phyloP scores from a whole-genome alignment of 2,113 vertebrate genomes.

The Tangachromis dhanisi region DNA sequence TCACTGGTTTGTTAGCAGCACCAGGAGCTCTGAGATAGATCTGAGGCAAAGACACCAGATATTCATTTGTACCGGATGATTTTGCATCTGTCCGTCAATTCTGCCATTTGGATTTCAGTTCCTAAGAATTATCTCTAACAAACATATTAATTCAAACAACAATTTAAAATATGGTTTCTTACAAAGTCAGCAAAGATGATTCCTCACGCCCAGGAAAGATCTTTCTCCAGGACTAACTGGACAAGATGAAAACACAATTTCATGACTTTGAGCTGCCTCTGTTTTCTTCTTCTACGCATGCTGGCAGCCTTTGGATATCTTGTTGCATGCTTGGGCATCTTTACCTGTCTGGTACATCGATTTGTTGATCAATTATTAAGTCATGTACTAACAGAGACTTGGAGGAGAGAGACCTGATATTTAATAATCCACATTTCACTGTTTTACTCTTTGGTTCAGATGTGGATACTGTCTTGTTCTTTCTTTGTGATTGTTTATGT shows the following conservation, averaged over 20 bases:
- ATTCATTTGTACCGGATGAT: not conserved
- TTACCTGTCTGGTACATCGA: too few species aligned
- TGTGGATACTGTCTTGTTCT: too few species aligned
- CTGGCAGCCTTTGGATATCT: not conserved
- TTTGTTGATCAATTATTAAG: too few species aligned
- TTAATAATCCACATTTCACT: too few species aligned
- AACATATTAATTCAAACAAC: not conserved
- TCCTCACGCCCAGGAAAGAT: rapidly evolving
- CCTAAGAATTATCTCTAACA: not conserved
- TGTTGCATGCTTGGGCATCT: not conserved
- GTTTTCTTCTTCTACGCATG: not conserved
- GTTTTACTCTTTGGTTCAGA: too few species aligned
- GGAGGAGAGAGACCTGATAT: rapidly evolving
- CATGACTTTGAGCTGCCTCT: not conserved
- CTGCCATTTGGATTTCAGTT: not conserved
- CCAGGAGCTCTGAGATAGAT: not conserved
- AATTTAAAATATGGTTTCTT: not conserved
- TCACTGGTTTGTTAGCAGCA: not conserved
- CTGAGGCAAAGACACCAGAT: not conserved
- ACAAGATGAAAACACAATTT: not conserved
- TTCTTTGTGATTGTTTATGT: too few species aligned
- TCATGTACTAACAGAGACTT: too few species aligned
- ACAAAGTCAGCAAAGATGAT: not conserved
- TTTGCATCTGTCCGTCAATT: not conserved
- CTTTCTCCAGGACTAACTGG: not conserved